Evolutionary conservation across 2,113 vertebrate species (phyloP), one percentile per base, ranked within the genome.

Genomic region (Sinocyclocheilus grahami): DNA sequence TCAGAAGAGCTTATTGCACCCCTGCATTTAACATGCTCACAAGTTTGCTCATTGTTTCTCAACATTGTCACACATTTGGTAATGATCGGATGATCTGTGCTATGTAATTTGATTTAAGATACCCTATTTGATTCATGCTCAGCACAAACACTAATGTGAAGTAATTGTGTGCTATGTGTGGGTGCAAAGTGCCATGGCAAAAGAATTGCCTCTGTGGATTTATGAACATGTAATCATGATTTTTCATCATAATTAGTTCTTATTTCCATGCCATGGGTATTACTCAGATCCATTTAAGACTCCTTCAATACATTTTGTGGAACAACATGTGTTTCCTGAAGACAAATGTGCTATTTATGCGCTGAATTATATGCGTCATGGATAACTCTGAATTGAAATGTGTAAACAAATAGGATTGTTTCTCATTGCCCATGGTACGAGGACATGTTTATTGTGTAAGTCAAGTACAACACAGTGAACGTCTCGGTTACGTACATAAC

Each of bases 231-330:
- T 78, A 78, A 89, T 89, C 63, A 62, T 22, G 71, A 55, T 78
- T 82, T 77, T 87, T 87, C 75, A 87, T 89, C 63, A 87, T 82
- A 82, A 87, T 87, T 78, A 62, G 62, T 85, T 72, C 60, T 78
- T 87, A 27, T 85, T 82, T 82, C 58, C 55, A 82, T 87, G 62
- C 62, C 82, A 74, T 71, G 85, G 71, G 62, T 67, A 75, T 77
- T 78, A 53, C 72, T 84, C 71, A 60, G 71, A 39, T 51, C 63
- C 78, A 67, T 74, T 85, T 71, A 77, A 78, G 62, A 30, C 22
- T 69, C 72, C 79, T 69, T 46, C 53, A 55, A 46, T 33, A 39
- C 39, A 46, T 67, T 88, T 71, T 53, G 42, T 62, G 72, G 24
- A 88, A 86, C 53, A 72, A 1, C 16, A 22, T 67, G 46, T 71